Evolutionary conservation across 2,888 invertebrate genomes (phyloP), one percentile per base, ranked within the genome.

Genomic region (Therioaphis trifolii): DNA sequence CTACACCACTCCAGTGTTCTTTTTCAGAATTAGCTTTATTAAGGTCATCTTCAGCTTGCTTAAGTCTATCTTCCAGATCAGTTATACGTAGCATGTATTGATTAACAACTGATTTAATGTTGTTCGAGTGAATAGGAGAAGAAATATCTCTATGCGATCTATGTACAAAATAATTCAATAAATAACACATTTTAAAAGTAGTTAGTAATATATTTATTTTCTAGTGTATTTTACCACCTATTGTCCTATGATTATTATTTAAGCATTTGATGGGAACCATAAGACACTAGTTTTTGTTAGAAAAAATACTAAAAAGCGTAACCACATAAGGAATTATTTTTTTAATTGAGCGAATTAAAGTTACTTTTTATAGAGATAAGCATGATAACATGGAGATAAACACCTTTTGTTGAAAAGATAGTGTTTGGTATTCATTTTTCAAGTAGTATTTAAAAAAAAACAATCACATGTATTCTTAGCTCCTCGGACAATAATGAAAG

Each of bases 1-100:
- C 93, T 86, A 93, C 89, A 69, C 90, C 89, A 87, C 92, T 92
- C 94, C 94, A 94, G 58, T 93, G 90, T 80, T 90, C 90, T 84
- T 88, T 89, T 18, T 91, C 91, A n/a, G 72, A 82, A 80, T 90
- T 89, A 69, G 91, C 87, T 86, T 90, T 90, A 0, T 89, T 89
- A 14, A 90, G 88, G 89, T 91, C 91, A 82, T 90, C 92, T 21
- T 82, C 80, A 35, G 91, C 87, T 86, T 90, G 90, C 0, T 89
- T 89, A n/a, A 90, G 88, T 89, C 91, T 91, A 84, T 90, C 92
- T 89, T 90, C 93, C 88, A 92, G 87, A 85, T 91, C 90, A 75
- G 89, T 89, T 88, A 88, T 89, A 89, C 86, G 88, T 88, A 85
- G 88, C 88, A 86, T 89, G 90, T 86, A 90, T 85, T 87, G 90